Base-by-base conservation (phyloP, 2,888 invertebrate genomes). In the Allygus modestus region DNA sequence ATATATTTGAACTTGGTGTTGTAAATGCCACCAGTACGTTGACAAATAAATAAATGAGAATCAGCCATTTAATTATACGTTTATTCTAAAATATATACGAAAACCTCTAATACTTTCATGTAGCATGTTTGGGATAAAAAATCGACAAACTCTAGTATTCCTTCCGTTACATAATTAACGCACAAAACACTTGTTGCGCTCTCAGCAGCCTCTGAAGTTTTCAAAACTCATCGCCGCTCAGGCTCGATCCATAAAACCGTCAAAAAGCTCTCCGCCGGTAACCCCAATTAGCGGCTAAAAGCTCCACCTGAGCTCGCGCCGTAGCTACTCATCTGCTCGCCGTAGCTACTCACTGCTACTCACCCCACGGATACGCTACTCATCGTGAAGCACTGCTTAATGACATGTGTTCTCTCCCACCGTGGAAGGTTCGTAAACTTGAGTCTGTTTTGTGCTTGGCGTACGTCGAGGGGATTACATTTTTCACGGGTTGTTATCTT, bases 251-350 rank as follows among this genome's bases (percentile, higher is more conserved):
- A 43, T 73, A 73, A 73, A 73, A 43, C 73, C 73, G 73, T 73
- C 73, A 73, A 73, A 73, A 73, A 73, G 41, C 73, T 73, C 41
- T 73, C 23, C 73, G 73, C 37, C 41, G 9, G 69, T 43, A 41
- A 73, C 41, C 43, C 73, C 43, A 73, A 73, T 73, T 73, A 73
- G 41, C 20, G 26, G 41, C 73, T 73, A 73, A 73, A 73, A 73
- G 73, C 73, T 17, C 28, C 65, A 65, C 65, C 65, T 65, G 65
- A 65, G 65, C 26, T 12, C 15, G 1, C 46, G 20, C 28, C 28
- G 28, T 28, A 28, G 31, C 65, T 65, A 65, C 65, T 65, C 65
- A 31, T 7, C 65, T 65, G n/a, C 65, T 65, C 28, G 5, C 23
- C 20, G 58, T 2, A 4, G 20, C 65, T 65, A 65, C 65, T 65